Conservation (phyloP, 2,888 invertebrate species). For the Drosophila mulleri region DNA sequence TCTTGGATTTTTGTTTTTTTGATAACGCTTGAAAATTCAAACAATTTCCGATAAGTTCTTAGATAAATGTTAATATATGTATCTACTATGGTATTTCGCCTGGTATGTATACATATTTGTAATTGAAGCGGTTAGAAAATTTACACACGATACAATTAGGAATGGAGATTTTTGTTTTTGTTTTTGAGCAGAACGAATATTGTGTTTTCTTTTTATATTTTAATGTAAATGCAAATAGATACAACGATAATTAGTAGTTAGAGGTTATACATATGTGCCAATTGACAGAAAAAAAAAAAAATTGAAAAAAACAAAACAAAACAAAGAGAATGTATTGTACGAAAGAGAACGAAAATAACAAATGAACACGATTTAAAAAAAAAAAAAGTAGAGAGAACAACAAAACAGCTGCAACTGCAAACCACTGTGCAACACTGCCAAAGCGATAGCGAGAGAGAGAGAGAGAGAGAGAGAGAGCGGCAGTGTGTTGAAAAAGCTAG, state of each 20-base stretch:
- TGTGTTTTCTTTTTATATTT: slow-evolving; percentile 35
- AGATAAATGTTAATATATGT: slow-evolving; percentile 36
- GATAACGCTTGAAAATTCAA: slow-evolving; percentile 51
- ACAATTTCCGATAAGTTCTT: slow-evolving; percentile 49
- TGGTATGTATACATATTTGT: slow-evolving; percentile 47
- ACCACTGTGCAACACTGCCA: slow-evolving; percentile 24
- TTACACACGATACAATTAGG: slow-evolving; percentile 68
- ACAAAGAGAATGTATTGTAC: slow-evolving; percentile 63
- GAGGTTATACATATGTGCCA: slow-evolving; percentile 62
- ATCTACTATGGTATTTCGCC: slow-evolving; percentile 65
- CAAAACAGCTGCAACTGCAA: slow-evolving; percentile 52
- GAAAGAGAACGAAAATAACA: slow-evolving; percentile 66
- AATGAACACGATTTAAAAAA: slow-evolving; percentile 50
- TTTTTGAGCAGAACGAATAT: slow-evolving; percentile 42
- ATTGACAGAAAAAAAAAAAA: slow-evolving; percentile 64
- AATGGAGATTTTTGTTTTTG: slow-evolving; percentile 27
- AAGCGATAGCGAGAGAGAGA: slow-evolving; percentile 13
- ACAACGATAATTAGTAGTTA: slow-evolving; percentile 74
- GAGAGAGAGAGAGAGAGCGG: not conserved
- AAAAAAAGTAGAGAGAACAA: slow-evolving; percentile 37
- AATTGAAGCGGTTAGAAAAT: slow-evolving; percentile 73
- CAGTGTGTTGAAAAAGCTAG: slow-evolving; percentile 16
- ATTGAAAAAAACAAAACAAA: slow-evolving; percentile 61
- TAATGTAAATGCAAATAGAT: slow-evolving; percentile 70
- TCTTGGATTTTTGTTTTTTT: slow-evolving; percentile 24